Percentiles rank a stretch among this genome's conserved stretches.
phyloP scores from a whole-genome alignment of 1,140 invertebrate genomes.

The Episyrphus balteatus region DNA sequence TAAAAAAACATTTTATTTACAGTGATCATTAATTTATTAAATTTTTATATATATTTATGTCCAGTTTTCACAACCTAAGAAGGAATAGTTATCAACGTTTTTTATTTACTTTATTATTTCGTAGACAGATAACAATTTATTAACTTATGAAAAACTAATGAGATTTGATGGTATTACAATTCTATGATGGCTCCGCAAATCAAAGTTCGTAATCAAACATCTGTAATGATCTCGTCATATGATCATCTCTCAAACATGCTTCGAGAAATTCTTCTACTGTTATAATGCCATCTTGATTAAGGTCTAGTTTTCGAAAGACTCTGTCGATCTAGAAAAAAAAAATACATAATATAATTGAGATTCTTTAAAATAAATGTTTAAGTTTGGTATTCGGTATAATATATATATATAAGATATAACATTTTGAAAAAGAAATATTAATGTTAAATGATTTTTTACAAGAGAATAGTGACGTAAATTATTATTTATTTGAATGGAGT shows the following conservation, averaged over 20 bases:
- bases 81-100: not conserved
- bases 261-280: slow-evolving; percentile 95
- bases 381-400: no score
- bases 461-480: no score
- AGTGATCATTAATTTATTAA: no score
- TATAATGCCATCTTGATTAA: slow-evolving; percentile 89
- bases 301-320: slow-evolving; percentile 81
- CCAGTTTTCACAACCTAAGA: not conserved
- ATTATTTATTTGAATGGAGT: no score
- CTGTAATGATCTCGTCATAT: slow-evolving; percentile 68
- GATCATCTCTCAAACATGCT: slow-evolving; percentile 82
- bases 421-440: no score
- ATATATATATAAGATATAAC: no score
- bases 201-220: slow-evolving; percentile 61
- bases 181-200: slow-evolving; percentile 10
- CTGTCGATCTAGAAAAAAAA: slow-evolving; percentile 51
- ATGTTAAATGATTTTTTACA: not conserved
- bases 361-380: not conserved
- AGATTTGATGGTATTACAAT: not conserved
- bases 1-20: no score
- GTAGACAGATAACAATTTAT: no score
- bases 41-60: no score
- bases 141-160: not conserved
- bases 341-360: not conserved
- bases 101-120: not conserved